phyloP scores from a whole-genome alignment of 2,797 vertebrate species.

The Chromis chromis region DNA sequence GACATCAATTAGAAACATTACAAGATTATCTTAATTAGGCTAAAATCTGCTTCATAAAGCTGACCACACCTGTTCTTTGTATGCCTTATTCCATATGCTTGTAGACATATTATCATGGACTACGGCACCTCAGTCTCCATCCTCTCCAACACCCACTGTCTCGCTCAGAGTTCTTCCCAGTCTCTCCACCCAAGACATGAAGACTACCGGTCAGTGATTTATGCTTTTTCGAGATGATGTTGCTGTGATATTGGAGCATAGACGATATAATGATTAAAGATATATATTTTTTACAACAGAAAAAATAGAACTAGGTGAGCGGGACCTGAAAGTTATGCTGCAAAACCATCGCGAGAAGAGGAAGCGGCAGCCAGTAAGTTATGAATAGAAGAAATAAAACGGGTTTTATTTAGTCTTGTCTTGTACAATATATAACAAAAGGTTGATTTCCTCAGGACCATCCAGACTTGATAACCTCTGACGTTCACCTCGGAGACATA shows the following conservation, averaged over 20 bases:
- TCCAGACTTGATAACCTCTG: conserved; percentile 92
- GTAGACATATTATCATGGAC: conserved; percentile 82
- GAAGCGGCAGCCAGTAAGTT: conserved; percentile 93
- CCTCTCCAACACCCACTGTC: conserved; percentile 87
- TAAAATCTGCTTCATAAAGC: neutral
- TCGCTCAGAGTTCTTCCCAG: conserved; percentile 92
- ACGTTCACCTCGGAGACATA: conserved; percentile 93
- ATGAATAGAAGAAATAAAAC: neutral
- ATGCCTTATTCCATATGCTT: conserved; percentile 25
- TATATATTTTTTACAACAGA: conserved; percentile 81
- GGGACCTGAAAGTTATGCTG: conserved; percentile 91
- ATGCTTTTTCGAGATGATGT: neutral
- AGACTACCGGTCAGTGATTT: conserved; percentile 88
- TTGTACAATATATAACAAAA: conserved; percentile 10
- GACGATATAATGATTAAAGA: neutral
- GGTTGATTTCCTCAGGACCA: conserved; percentile 86
- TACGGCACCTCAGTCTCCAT: conserved; percentile 84
- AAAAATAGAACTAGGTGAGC: conserved; percentile 91
- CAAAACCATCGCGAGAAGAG: conserved; percentile 94
- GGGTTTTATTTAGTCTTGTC: neutral
- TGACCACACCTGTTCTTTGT: neutral
- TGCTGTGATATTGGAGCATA: neutral
- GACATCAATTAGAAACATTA: neutral
- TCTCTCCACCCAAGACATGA: conserved; percentile 95
- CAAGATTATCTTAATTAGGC: neutral